Percentiles rank a stretch among this genome's conserved stretches.
phyloP scores from a whole-genome alignment of 2,797 vertebrate species.

The Hirundo rustica region DNA sequence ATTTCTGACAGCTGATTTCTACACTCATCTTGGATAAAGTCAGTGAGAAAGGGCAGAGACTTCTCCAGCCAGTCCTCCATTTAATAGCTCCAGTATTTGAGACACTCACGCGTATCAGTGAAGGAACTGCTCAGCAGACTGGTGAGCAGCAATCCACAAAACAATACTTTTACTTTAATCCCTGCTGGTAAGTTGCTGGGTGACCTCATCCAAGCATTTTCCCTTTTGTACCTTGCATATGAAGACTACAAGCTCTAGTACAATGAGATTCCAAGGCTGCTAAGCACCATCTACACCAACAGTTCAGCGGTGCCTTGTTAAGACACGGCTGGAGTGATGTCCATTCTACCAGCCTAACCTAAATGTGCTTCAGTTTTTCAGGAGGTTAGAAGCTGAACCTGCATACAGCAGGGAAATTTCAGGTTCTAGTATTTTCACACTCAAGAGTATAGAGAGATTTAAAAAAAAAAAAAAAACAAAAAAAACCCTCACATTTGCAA shows the following conservation, averaged over 20 bases:
- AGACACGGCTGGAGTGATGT: background rate
- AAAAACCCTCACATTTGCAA: background rate
- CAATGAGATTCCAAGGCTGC: background rate
- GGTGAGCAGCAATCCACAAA: background rate
- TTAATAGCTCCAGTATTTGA: background rate
- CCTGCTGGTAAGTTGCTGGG: background rate
- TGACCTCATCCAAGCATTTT: background rate
- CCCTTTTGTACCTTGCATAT: background rate
- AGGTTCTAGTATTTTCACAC: background rate
- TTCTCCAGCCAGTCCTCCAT: background rate
- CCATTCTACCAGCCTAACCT: background rate
- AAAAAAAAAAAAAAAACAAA: background rate
- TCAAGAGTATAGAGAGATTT: background rate
- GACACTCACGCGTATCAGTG: background rate
- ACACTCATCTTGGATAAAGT: background rate
- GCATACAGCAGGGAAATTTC: background rate
- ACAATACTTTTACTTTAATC: background rate
- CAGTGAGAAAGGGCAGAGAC: background rate
- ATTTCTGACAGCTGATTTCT: conserved; percentile 17
- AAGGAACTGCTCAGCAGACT: background rate
- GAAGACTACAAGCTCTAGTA: background rate
- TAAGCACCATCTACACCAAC: background rate
- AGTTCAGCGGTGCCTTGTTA: background rate
- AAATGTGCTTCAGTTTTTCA: background rate
- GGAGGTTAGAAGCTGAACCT: background rate